These are phyloP conservation scores for Embidobia sp. DNA, from an alignment of 2,888 invertebrate genomes.

Conservation along the genomic window DNA sequence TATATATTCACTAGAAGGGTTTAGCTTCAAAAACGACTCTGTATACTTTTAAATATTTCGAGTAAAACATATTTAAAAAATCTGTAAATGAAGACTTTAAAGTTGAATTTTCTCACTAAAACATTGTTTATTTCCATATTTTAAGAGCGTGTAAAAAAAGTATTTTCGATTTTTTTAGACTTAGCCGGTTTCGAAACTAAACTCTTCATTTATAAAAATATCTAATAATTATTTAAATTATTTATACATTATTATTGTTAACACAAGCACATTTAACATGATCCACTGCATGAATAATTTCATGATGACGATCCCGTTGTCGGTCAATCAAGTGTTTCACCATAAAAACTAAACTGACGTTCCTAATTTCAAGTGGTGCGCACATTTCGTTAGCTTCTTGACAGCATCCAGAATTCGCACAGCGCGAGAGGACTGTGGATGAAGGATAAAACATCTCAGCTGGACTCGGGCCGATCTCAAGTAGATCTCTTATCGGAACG, in stretches of 20 bases:
- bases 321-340: conserved; percentile 75
- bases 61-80: no score
- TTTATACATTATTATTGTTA: conserved; percentile 43
- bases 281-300: conserved; percentile 74
- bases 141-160: no score
- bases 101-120: no score
- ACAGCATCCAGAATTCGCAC: conserved; percentile 77
- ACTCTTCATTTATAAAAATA: no score
- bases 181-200: no score
- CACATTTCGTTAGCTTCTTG: conserved; percentile 71
- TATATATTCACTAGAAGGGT: no score
- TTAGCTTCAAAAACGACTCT: no score
- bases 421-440: conserved; percentile 76
- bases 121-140: no score
- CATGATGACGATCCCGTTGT: conserved; percentile 76
- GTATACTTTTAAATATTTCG: no score
- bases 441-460: conserved; percentile 77
- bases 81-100: no score
- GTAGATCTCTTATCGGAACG: conserved; percentile 72
- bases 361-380: conserved; percentile 72
- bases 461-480: conserved; percentile 73
- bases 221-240: neutral
- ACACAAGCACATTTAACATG: conserved; percentile 75
- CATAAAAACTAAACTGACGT: conserved; percentile 77
- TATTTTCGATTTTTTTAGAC: no score